Evolutionary conservation across 2,888 invertebrate species (phyloP), one percentile per base, ranked within the genome.

Genomic region (Papilio demoleus): DNA sequence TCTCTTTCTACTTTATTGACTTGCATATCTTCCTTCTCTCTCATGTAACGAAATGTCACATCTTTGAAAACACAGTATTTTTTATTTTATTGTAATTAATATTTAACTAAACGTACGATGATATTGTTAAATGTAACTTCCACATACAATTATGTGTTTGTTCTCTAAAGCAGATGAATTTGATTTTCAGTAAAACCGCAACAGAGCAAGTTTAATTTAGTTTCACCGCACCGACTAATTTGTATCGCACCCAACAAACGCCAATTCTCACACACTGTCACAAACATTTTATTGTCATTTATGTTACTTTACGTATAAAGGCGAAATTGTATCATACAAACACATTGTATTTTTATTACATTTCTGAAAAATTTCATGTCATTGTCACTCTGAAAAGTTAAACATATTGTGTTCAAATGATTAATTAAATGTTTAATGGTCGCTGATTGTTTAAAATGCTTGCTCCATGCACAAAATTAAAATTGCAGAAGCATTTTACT

Each of bases 181-280:
- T 68, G 58, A 63, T 64, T 59, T 65, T 69, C 22, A 65, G 31
- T 42, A 53, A 65, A 65, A 60, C 65, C 68, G 24, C 68, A 97
- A 81, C 98, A 98, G 86, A 97, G 98, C 85, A 95, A 96, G 59
- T 64, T 64, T 65, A 69, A 64, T 68, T 60, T 65, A 69, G 53
- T 65, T 69, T 69, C 40, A 82, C 97, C 96, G 81, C 98, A 98
- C 86, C 97, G 97, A 36, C 83, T 98, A 75, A 96, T 97, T 88
- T 92, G 96, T 73, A 96, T 98, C 68, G 65, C 68, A 96, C 97
- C 60, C 65, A 61, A 60, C 68, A 64, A 65, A 40, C 60, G 53
- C 17, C 60, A 64, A 38, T 58, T 64, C 65, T 42, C 58, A 22
- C 45, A 36, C 56, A 36, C 61, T 63, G 59, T 68, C 68, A 67